Evolutionary conservation across 2,797 vertebrate genomes (phyloP), one percentile per base, ranked within the genome.

Genomic region (Gymnoscopelus microlampas): DNA sequence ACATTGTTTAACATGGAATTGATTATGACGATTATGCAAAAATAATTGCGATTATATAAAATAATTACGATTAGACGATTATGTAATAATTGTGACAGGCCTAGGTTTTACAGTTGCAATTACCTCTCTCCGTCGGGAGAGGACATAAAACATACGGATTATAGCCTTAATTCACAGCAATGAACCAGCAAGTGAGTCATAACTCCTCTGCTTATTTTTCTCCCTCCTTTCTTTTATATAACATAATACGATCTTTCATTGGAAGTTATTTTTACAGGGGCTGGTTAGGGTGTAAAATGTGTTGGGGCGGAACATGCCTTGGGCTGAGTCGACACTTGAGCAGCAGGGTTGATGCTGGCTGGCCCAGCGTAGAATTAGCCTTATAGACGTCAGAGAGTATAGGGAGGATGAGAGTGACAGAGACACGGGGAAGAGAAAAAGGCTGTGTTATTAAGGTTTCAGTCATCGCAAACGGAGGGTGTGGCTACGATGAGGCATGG

Each of bases 251-350:
- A 78, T 79, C 55, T 78, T 57, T 79, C 35, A 58, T 55, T 48
- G 57, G 13, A 73, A 78, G 87, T 88, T 91, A 91, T 90, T 89
- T 90, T 87, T 77, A 59, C 60, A 26, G 11, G 2, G 26, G 26
- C 26, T 13, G 79, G 72, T 60, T 13, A 44, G 84, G 87, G 87
- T 84, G 88, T 85, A 82, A 44, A 44, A 79, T 84, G 54, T 57
- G 24, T 61, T 76, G 1, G 79, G 83, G 78, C 55, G 75, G 84
- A 60, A 71, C 76, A 63, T 8, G 12, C 56, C 47, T 15, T 0
- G 50, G 61, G 69, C 73, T 53, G 78, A 68, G 59, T 68, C 2
- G 4, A 63, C 51, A 55, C 44, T 60, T 15, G 53, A 69, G 14
- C 53, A 59, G 50, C 53, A 71, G 57, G 47, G 72, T 64, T 8